Percentiles rank a stretch among this genome's conserved stretches.
Evolutionary conservation across 2,888 invertebrate species (phyloP).

Genomic region (Tetramorium bicarinatum): DNA sequence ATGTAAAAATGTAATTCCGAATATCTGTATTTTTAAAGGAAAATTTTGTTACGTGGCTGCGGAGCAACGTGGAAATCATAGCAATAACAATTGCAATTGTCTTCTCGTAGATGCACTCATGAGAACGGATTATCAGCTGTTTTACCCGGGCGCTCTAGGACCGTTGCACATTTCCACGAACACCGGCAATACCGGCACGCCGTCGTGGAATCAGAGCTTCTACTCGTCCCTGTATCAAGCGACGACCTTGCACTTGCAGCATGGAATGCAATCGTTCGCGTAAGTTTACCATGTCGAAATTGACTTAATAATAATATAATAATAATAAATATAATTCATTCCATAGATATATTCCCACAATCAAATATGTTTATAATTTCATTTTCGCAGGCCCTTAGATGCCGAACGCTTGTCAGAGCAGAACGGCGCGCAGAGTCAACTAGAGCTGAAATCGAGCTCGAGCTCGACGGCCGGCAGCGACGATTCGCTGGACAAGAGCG

Average conservation of each 20-base stretch:
- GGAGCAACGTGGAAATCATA: neutral
- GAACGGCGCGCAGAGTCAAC: conserved; percentile 77
- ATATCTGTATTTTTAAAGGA: neutral
- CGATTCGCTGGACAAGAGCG: conserved; percentile 88
- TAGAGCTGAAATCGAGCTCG: conserved; percentile 87
- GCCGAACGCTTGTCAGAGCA: conserved; percentile 82
- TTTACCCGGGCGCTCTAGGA: conserved; percentile 84
- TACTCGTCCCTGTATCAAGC: conserved; percentile 85
- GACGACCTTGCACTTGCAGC: conserved; percentile 82
- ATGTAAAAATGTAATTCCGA: neutral
- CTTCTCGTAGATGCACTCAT: conserved; percentile 81
- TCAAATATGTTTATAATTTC: neutral
- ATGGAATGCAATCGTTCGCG: conserved; percentile 83
- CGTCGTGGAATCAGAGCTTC: conserved; percentile 84
- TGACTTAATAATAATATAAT: neutral
- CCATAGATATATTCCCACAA: neutral
- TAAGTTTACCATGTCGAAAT: conserved; percentile 65
- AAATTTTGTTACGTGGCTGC: neutral
- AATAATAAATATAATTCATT: neutral
- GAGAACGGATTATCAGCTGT: conserved; percentile 85
- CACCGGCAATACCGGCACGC: conserved; percentile 76
- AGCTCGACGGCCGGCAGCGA: conserved; percentile 88
- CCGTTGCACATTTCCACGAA: conserved; percentile 83
- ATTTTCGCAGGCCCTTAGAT: conserved; percentile 78
- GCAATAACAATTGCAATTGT: conserved; percentile 8